phyloP scores from a whole-genome alignment of 2,888 invertebrate genomes.

The Tetragnatha montana region DNA sequence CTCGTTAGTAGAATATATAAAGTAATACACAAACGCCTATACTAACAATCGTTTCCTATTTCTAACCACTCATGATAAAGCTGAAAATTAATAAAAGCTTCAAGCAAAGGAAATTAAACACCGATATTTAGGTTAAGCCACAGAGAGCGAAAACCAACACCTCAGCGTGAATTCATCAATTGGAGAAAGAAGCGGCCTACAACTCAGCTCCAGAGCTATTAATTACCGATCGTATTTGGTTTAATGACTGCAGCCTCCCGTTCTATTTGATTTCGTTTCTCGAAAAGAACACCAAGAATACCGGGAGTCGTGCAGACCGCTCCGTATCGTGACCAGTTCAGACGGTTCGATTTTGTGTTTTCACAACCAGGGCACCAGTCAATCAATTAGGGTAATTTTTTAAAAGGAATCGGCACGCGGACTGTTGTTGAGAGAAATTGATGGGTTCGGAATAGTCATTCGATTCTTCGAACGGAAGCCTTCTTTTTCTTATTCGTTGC shows the following conservation, averaged over 20 bases:
- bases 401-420: slow-evolving; percentile 16
- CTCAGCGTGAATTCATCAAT: neutral
- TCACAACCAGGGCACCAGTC: slow-evolving; percentile 26
- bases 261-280: slow-evolving; percentile 4
- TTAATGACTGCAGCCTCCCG: slow-evolving; percentile 31
- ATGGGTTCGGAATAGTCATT: slow-evolving; percentile 20
- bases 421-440: slow-evolving; percentile 8
- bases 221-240: slow-evolving; percentile 36
- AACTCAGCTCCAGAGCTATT: slow-evolving; percentile 10
- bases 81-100: neutral
- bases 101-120: neutral
- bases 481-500: neutral
- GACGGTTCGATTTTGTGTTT: slow-evolving; percentile 24
- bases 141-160: neutral
- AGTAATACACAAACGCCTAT: too few relatives aligned
- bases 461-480: slow-evolving; percentile 5
- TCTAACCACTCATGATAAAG: too few relatives aligned
- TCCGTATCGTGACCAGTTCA: slow-evolving; percentile 33
- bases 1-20: too few relatives aligned
- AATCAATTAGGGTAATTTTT: slow-evolving; percentile 42
- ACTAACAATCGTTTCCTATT: too few relatives aligned
- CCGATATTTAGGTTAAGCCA: neutral
- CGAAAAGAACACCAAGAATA: slow-evolving; percentile 13
- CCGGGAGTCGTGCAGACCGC: slow-evolving; percentile 17
- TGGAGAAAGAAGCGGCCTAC: neutral